Base-by-base conservation (phyloP, 2,888 invertebrate species). In the Allygus modestus region DNA sequence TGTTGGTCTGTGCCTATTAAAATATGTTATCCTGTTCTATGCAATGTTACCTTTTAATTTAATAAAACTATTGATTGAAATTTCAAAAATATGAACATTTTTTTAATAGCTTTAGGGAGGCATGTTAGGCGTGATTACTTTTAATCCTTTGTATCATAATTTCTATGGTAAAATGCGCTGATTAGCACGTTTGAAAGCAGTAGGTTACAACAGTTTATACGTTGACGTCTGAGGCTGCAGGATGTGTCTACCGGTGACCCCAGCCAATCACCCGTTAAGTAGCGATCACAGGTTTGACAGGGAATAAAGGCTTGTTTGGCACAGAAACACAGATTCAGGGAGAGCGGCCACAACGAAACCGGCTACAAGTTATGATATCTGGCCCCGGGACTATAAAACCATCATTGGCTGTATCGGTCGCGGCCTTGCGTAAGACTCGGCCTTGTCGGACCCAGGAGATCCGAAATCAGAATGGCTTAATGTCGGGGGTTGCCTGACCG, bases 341-440 rank as follows among this genome's bases (percentile, higher is more conserved):
- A 43, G 23, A 43, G 73, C 23, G 73, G 43, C 20, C n/a, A 15
- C 31, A 73, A 73, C 73, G 73, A 73, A 73, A 73, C 73, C 73
- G 37, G 73, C 73, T 73, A 73, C 73, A 73, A 65, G 65, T 65
- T 65, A 65, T 65, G 65, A 65, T 28, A 65, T 65, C 65, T 65
- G 65, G 17, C 65, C 12, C 65, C 31, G 31, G 65, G 65, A 28
- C 65, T 65, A 65, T 65, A 65, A 65, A 65, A 26, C 65, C 65
- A 65, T 28, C 65, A 65, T 65, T 65, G 65, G 65, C 23, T 23
- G 54, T 65, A 65, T 65, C 28, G 58, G 58, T 15, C 23, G 51
- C n/a, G n/a, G 15, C 17, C 51, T 51, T 51, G 51, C 51, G 51
- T 51, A 51, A 58, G 58, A n/a, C n/a, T 0, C 58, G 58, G 58